Evolutionary conservation across 2,888 invertebrate genomes (phyloP).

Genomic region (Entomobrya proxima): DNA sequence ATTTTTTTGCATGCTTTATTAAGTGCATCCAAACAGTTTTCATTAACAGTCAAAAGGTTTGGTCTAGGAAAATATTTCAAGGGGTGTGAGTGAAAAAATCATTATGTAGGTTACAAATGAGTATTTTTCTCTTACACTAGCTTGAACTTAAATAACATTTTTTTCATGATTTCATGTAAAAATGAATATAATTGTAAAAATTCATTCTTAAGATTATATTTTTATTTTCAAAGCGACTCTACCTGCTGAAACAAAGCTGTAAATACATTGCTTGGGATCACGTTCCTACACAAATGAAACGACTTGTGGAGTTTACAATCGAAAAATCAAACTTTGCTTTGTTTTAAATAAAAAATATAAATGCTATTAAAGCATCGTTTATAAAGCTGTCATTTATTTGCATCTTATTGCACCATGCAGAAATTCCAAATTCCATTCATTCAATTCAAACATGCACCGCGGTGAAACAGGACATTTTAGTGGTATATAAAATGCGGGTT

Average conservation of each 20-base stretch:
- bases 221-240: conserved; percentile 52
- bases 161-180: too few species aligned
- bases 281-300: conserved; percentile 84
- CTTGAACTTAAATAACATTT: neutral
- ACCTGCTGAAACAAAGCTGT: conserved; percentile 92
- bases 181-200: neutral
- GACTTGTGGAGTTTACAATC: conserved; percentile 62
- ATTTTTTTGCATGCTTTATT: conserved; percentile 21
- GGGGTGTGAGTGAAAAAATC: conserved; percentile 6
- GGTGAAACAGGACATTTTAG: too few species aligned
- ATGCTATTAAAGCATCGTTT: neutral
- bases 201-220: conserved; percentile 19
- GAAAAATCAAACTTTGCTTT: conserved; percentile 55
- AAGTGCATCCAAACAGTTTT: neutral
- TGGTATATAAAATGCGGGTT: too few species aligned
- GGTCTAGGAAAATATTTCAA: neutral
- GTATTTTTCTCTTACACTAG: neutral
- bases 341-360: neutral
- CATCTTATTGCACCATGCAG: too few species aligned
- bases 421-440: too few species aligned
- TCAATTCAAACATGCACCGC: too few species aligned
- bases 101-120: neutral
- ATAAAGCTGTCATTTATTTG: neutral
- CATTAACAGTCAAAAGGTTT: neutral
- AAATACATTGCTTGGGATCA: conserved; percentile 93